These are phyloP conservation scores for Nilaparvata lugens DNA, from an alignment of 1,140 invertebrate genomes.

Conservation along the genomic window DNA sequence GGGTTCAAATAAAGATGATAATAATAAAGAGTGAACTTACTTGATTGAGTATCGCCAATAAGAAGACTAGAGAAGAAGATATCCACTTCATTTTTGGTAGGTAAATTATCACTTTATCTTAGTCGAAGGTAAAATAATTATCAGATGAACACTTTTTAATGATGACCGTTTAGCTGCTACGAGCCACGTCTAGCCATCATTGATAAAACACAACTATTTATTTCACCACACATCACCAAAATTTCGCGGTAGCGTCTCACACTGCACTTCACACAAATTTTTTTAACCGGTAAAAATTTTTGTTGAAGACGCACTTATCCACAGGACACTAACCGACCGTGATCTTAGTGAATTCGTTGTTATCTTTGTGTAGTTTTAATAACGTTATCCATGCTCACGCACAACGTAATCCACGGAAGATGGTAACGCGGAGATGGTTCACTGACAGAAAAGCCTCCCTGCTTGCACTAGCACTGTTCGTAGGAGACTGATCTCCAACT, in stretches of 20 bases:
- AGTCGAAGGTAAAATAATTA: neutral
- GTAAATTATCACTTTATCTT: neutral
- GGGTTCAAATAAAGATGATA: neutral
- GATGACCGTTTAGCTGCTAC: neutral
- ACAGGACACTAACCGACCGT: neutral
- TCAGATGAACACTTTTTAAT: neutral
- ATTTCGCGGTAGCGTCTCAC: neutral
- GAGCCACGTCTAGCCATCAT: neutral
- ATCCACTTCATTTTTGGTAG: slow-evolving; percentile 2
- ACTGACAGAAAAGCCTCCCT: neutral
- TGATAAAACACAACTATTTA: neutral
- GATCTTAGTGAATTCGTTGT: neutral
- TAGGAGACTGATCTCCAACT: neutral
- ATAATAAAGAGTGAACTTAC: neutral
- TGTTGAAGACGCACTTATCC: neutral
- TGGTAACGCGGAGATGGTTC: neutral
- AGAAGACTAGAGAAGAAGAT: neutral
- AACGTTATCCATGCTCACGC: neutral
- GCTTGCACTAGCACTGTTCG: neutral
- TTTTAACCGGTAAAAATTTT: neutral
- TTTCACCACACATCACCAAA: slow-evolving; percentile 2
- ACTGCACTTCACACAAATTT: neutral
- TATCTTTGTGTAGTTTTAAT: neutral
- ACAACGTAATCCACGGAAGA: neutral
- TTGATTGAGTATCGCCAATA: neutral